These are phyloP conservation scores for Sinotaia quadrata DNA, from an alignment of 2,888 invertebrate genomes.

Conservation along the genomic window DNA sequence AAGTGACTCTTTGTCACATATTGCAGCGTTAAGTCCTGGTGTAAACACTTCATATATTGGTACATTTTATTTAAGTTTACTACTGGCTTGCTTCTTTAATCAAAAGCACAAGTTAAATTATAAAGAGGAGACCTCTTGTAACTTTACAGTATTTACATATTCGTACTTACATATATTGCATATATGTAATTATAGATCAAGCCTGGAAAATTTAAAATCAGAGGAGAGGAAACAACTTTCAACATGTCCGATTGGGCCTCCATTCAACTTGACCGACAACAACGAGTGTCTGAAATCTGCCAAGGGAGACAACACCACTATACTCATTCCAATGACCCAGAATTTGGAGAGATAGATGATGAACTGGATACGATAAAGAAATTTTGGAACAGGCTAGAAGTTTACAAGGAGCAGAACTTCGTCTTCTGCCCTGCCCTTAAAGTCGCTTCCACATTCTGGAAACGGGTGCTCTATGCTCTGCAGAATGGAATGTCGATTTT, in stretches of 20 bases:
- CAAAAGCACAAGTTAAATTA: too few species aligned
- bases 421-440: slow-evolving; percentile 58
- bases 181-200: too few species aligned
- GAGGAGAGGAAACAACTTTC: background rate
- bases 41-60: too few species aligned
- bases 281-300: slow-evolving; percentile 3
- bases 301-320: background rate
- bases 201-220: background rate
- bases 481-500: slow-evolving; percentile 22
- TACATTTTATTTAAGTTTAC: too few species aligned
- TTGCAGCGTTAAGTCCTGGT: too few species aligned
- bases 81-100: too few species aligned
- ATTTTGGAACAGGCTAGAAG: slow-evolving; percentile 21
- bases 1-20: too few species aligned
- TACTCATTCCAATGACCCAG: background rate
- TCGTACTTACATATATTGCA: too few species aligned
- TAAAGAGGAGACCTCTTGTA: too few species aligned
- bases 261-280: slow-evolving; percentile 8
- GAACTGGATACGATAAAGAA: slow-evolving; percentile 24
- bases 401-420: slow-evolving; percentile 35
- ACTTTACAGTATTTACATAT: too few species aligned
- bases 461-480: slow-evolving; percentile 40
- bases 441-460: slow-evolving; percentile 56
- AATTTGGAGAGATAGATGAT: background rate
- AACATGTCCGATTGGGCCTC: slow-evolving; percentile 2